Base-by-base conservation (phyloP, 1,140 invertebrate genomes). In the Zaprionus nigranus region DNA sequence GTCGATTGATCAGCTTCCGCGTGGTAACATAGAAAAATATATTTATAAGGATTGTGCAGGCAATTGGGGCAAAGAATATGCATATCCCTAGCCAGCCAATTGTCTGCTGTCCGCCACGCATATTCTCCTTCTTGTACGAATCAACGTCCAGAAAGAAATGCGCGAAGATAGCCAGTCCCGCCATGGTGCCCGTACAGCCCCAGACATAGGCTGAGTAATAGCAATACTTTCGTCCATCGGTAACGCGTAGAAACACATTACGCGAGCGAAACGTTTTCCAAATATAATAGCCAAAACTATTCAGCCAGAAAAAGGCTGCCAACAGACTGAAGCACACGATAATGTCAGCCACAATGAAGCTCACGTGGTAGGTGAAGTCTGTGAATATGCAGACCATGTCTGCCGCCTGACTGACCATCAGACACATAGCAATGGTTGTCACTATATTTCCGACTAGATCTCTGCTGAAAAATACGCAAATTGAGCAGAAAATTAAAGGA, bases 181-280 rank as follows among this genome's bases (percentile, higher is more conserved):
- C 94, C 94, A 97, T 95, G 13, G 94, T 85, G 1, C 94, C 81
- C 0, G 96, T 97, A 66, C 94, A 94, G n/a, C 94, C 94, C 96
- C 96, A 97, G 1, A 96, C 96, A 79, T 96, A 97, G 22, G 94
- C 94, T 0, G 96, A 97, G 87, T 97, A 97, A 79, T 97, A 97
- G 82, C 96, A 97, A 91, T 97, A 97, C 93, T 97, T 97, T 65
- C 95, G 94, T 1, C 96, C 96, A 93, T 97, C 96, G 0, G 96
- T 97, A 53, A 97, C 96, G 54, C 96, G 93, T 6, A 97, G 92
- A 84, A 97, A 97, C 15, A 97, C 96, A 91, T 97, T 97, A 28
- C 96, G 93, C 22, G 96, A 97, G 62, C 96, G 96, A 79, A 97
- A 97, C 1, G 96, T 97, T 91, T 96, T 97, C 96, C 96, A 97